phyloP scores from a whole-genome alignment of 2,113 vertebrate species.

The Trematomus loennbergii region DNA sequence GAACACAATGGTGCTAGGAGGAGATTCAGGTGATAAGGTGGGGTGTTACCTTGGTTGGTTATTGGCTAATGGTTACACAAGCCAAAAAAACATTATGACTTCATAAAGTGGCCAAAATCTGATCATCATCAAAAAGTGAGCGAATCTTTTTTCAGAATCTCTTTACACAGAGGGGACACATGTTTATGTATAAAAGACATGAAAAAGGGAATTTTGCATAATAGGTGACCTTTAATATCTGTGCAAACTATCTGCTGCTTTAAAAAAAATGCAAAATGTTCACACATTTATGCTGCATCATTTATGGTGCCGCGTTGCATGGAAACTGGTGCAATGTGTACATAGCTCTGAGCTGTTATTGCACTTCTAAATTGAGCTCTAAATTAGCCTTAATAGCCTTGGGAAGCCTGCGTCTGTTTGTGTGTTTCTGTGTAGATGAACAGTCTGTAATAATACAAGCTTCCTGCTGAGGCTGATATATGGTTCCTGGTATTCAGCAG shows the following conservation, averaged over 20 bases:
- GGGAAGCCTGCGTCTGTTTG: neutral
- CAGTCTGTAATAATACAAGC: conserved; percentile 29
- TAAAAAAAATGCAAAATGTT: neutral
- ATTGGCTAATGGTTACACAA: no score
- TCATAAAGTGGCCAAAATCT: no score
- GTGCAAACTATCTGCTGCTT: neutral
- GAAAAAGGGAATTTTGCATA: no score
- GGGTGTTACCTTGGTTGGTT: no score
- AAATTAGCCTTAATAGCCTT: conserved; percentile 6
- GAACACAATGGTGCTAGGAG: no score
- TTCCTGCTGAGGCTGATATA: conserved; percentile 49
- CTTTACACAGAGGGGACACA: no score
- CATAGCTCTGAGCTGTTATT: conserved; percentile 12
- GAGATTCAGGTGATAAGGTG: no score
- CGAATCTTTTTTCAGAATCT: no score
- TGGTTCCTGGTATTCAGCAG: conserved; percentile 57
- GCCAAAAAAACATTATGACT: no score
- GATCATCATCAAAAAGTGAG: no score
- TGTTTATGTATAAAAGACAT: no score
- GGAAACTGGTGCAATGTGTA: conserved; percentile 10
- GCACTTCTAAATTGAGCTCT: conserved; percentile 12
- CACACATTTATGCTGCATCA: neutral
- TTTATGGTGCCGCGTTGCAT: conserved; percentile 10
- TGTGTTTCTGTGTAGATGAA: conserved; percentile 28
- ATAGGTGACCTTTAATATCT: neutral